Evolutionary conservation across 1,140 invertebrate genomes (phyloP).

Genomic region (Drosophila pseudoananassae): DNA sequence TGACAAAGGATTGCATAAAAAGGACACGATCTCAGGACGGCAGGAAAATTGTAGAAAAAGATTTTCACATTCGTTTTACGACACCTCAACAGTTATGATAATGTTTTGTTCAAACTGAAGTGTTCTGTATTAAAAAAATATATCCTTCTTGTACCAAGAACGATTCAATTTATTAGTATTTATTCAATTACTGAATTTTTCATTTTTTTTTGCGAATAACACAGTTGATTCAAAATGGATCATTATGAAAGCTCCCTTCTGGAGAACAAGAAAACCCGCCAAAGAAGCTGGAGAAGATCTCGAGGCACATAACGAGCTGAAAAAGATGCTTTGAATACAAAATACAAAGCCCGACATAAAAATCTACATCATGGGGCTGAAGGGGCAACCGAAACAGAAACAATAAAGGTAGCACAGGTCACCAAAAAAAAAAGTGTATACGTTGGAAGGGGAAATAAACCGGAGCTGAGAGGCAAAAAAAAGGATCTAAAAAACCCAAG

Average conservation of each 20-base stretch:
- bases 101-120: not conserved
- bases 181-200: constrained; percentile 21
- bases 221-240: constrained; percentile 27
- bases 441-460: constrained; percentile 31
- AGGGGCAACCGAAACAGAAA: constrained; percentile 44
- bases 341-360: constrained; percentile 45
- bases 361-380: constrained; percentile 19
- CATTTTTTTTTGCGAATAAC: constrained; percentile 16
- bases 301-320: constrained; percentile 60
- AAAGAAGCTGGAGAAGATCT: constrained; percentile 28
- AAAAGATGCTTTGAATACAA: constrained; percentile 53
- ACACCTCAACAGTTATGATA: too few species aligned
- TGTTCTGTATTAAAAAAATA: not conserved
- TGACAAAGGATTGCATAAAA: constrained; percentile 27
- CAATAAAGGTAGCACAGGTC: constrained; percentile 63
- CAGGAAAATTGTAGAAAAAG: constrained; percentile 1
- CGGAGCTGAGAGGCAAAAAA: constrained; percentile 22
- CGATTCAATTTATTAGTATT: not conserved
- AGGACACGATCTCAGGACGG: constrained; percentile 4
- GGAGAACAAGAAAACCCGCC: constrained; percentile 4
- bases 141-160: not conserved
- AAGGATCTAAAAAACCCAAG: constrained; percentile 17
- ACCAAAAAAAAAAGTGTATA: constrained; percentile 42
- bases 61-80: not conserved
- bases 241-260: constrained; percentile 5